A percentile compares a stretch with the other conserved stretches of the same genome.
Evolutionary conservation across 2,113 vertebrate genomes (phyloP).

Genomic region (Lontra canadensis): DNA sequence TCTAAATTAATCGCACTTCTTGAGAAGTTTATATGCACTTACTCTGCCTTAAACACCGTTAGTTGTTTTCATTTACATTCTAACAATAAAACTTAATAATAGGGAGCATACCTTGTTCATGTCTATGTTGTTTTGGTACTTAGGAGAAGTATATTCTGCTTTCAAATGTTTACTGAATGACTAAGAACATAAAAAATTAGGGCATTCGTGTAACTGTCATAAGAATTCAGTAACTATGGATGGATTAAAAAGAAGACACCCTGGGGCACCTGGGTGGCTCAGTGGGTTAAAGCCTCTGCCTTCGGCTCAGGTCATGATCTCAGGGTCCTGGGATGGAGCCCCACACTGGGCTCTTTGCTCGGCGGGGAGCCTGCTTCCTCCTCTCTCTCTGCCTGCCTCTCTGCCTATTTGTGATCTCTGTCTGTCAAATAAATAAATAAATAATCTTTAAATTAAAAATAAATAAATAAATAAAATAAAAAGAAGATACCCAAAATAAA

Average conservation of each 20-base stretch:
- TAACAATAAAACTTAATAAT: neutral
- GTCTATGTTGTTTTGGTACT: neutral
- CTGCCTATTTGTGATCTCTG: too few relatives aligned
- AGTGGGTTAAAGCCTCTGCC: too few relatives aligned
- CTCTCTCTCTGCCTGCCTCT: too few relatives aligned
- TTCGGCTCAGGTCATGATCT: too few relatives aligned
- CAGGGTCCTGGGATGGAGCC: too few relatives aligned
- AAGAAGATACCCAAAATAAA: neutral
- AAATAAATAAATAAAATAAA: neutral
- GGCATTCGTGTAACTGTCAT: neutral
- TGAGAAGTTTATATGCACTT: neutral
- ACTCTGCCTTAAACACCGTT: neutral
- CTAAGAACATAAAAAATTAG: conserved; percentile 19
- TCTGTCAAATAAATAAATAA: too few relatives aligned
- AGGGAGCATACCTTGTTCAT: neutral
- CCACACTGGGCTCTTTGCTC: too few relatives aligned
- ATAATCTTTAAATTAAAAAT: too few relatives aligned
- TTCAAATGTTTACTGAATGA: neutral
- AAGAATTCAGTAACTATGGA: neutral
- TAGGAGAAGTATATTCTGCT: neutral
- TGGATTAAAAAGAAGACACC: neutral
- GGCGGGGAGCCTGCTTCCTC: too few relatives aligned
- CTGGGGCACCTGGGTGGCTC: too few relatives aligned
- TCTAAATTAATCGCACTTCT: conserved; percentile 10
- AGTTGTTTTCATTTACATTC: neutral